phyloP scores from a whole-genome alignment of 2,113 vertebrate species.

The Todiramphus saurophagus region DNA sequence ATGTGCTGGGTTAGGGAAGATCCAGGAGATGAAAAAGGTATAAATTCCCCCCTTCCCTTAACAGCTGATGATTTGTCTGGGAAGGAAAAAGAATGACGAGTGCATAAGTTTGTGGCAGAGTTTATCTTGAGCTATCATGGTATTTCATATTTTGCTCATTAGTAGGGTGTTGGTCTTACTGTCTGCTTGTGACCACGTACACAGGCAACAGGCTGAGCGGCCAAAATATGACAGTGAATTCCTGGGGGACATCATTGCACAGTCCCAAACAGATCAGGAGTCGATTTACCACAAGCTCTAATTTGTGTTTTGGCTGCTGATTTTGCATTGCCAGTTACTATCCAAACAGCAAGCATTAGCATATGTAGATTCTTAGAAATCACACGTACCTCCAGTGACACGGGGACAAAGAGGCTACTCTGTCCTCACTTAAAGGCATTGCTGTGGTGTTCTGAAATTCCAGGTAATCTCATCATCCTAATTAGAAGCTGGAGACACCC shows the following conservation, averaged over 20 bases:
- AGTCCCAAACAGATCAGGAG: slow-evolving; percentile 15
- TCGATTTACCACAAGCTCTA: slow-evolving; percentile 40
- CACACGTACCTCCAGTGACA: neutral
- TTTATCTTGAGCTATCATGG: slow-evolving; percentile 1
- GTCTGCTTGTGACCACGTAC: slow-evolving; percentile 8
- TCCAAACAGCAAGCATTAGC: neutral
- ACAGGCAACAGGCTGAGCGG: neutral
- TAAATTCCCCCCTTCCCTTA: slow-evolving; percentile 21
- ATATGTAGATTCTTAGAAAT: slow-evolving; percentile 51
- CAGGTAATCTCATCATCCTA: slow-evolving; percentile 25
- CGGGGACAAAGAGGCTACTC: neutral
- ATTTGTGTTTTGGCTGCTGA: slow-evolving; percentile 55
- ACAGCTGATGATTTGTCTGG: slow-evolving; percentile 42
- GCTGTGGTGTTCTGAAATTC: neutral
- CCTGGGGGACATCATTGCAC: slow-evolving; percentile 2
- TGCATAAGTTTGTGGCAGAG: slow-evolving; percentile 7
- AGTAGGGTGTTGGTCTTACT: slow-evolving; percentile 22
- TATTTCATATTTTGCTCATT: slow-evolving; percentile 28
- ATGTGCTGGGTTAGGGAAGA: slow-evolving; percentile 51
- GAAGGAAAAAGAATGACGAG: neutral
- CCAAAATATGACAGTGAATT: slow-evolving; percentile 18
- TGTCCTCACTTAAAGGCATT: neutral
- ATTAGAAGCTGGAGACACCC: neutral
- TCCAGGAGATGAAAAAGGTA: slow-evolving; percentile 66
- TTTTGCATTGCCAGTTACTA: slow-evolving; percentile 30